These are phyloP conservation scores for Scomberomorus guttatus DNA, from an alignment of 2,797 vertebrate genomes.

Conservation along the genomic window DNA sequence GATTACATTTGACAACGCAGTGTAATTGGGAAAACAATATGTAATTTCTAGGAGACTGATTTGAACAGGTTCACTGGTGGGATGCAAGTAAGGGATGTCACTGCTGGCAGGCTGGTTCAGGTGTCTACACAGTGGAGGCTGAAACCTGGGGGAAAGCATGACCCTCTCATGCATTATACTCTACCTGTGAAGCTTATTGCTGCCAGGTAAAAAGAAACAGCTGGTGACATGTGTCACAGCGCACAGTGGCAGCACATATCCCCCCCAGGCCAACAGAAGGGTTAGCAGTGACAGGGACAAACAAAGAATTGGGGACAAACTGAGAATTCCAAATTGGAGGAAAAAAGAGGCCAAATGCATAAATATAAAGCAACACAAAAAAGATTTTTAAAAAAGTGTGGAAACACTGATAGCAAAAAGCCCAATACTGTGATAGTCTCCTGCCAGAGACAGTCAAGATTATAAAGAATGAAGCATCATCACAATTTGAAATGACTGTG, in stretches of 20 bases:
- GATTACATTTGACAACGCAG: not conserved
- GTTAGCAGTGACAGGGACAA: conserved; percentile 13
- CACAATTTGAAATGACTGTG: conserved; percentile 1
- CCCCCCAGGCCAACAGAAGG: not conserved
- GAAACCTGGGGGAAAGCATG: not conserved
- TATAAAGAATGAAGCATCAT: conserved; percentile 5
- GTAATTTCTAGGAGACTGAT: not conserved
- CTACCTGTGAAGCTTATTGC: conserved; percentile 17
- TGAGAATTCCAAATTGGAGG: not conserved
- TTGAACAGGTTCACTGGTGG: not conserved
- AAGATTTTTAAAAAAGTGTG: not conserved
- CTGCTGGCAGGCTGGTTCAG: not conserved
- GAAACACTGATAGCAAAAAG: conserved; percentile 3
- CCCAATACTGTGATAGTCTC: not conserved
- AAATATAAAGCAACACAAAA: not conserved
- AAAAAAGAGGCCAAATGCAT: not conserved
- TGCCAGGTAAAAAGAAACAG: conserved; percentile 24
- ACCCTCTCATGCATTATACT: not conserved
- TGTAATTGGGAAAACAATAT: not conserved
- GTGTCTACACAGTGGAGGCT: not conserved
- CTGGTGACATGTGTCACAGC: conserved; percentile 19
- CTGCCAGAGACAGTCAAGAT: conserved; percentile 1
- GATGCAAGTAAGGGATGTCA: conserved; percentile 13
- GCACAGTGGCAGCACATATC: not conserved
- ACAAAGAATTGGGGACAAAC: not conserved